Base-by-base conservation (phyloP, 1,140 invertebrate species). In the Hesperophylax magnus region DNA sequence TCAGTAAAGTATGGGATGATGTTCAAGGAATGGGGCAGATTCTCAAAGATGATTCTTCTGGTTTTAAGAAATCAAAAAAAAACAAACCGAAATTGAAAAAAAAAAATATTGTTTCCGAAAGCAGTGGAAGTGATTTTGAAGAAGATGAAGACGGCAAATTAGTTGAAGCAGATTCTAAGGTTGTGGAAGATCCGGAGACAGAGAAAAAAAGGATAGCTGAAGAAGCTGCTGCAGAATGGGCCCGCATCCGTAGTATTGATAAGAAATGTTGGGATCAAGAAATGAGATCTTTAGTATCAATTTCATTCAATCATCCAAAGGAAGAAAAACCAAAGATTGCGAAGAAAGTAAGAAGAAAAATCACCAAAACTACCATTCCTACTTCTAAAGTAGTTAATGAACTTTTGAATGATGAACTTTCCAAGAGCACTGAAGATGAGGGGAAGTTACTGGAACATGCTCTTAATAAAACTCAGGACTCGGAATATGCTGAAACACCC, bases 381-480 rank as follows among this genome's bases (percentile, higher is more conserved):
- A 60, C 27, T 18, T 22, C n/a, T 6, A 71, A 47, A 71, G 18
- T 65, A 17, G 63, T 22, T 22, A 74, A 74, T 17, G 20, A 11
- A 39, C 47, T 15, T 71, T 7, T n/a, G 22, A 71, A 20, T 3
- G 65, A 69, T 53, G 53, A 75, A 5, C 22, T 75, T 17, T 75
- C 71, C 14, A 74, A 61, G 18, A 76, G 77, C 22, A 74, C 78
- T 14, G 61, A 79, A 60, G 65, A 56, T 24, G 77, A 79, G 34
- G 78, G 56, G 11, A 82, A 79, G 39, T 47, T 77, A 47, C 18
- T 82, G 34, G 81, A 82, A 82, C 61, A 79, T 58, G 81, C 81
- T 3, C 75, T 81, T 18, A 72, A 69, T 67, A 53, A 67, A 69
- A 78, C 31, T 11, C 39, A 7, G 24, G 77, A 47, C 39, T 54